Evolutionary conservation across 2,797 vertebrate genomes (phyloP).

Genomic region (Remorina albescens): DNA sequence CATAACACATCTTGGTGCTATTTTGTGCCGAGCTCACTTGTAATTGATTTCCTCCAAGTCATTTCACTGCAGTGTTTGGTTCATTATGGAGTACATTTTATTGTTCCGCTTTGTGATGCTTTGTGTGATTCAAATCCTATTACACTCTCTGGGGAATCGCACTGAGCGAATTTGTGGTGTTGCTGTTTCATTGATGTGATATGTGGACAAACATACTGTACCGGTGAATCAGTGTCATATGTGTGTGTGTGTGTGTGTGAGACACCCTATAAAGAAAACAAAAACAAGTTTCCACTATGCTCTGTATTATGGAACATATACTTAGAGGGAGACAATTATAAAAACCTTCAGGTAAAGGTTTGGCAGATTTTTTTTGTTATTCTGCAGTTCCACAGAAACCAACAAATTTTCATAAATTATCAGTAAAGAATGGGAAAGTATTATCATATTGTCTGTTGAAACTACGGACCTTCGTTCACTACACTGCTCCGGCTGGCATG

Average conservation of each 20-base stretch:
- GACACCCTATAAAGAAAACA: constrained; percentile 34
- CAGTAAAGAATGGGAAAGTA: constrained; percentile 16
- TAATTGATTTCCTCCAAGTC: constrained; percentile 80
- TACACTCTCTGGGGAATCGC: constrained; percentile 60
- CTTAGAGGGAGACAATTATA: neutral
- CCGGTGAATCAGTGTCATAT: constrained; percentile 63
- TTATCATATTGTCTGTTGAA: constrained; percentile 17
- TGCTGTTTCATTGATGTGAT: constrained; percentile 71
- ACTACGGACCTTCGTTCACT: constrained; percentile 11
- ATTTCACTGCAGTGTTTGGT: constrained; percentile 68
- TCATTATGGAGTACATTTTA: constrained; percentile 78
- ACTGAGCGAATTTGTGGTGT: constrained; percentile 73
- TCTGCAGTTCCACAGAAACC: constrained; percentile 35
- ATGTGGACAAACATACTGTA: constrained; percentile 53
- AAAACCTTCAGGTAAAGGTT: neutral
- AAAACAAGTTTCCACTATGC: neutral
- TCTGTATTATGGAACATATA: neutral
- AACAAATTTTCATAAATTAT: constrained; percentile 20
- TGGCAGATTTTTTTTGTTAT: constrained; percentile 2
- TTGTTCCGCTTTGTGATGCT: constrained; percentile 68
- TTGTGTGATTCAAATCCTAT: constrained; percentile 76
- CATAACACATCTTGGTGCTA: constrained; percentile 67
- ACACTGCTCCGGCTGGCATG: constrained; percentile 6
- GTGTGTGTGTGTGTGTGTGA: constrained; percentile 51
- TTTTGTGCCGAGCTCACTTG: constrained; percentile 67